These are phyloP conservation scores for Aradus depressus DNA, from an alignment of 2,888 invertebrate genomes.

Conservation along the genomic window DNA sequence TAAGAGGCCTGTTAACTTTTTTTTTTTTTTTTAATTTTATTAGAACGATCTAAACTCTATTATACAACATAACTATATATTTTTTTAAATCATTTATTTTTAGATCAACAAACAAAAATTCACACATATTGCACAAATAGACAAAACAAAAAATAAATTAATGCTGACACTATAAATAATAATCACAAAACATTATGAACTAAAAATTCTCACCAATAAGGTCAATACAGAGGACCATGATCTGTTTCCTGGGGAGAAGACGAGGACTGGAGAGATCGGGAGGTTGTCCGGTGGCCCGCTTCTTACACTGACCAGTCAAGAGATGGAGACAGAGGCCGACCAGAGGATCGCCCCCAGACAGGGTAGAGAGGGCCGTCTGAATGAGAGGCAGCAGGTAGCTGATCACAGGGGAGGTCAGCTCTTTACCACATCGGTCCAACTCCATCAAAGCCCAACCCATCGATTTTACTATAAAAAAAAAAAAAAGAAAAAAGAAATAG, in stretches of 20 bases:
- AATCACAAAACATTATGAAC: not conserved
- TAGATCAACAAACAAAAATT: too few relatives aligned
- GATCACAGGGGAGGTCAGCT: constrained; percentile 62
- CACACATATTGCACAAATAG: too few relatives aligned
- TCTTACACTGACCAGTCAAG: constrained; percentile 59
- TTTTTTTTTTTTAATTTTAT: too few relatives aligned
- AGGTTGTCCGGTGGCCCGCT: constrained; percentile 38
- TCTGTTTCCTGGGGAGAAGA: constrained; percentile 67
- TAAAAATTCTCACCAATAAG: constrained; percentile 50
- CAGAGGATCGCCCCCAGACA: constrained; percentile 42
- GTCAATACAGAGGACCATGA: constrained; percentile 67
- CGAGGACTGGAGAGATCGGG: constrained; percentile 56
- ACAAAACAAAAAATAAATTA: too few relatives aligned
- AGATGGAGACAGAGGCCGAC: constrained; percentile 52
- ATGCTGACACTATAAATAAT: too few relatives aligned
- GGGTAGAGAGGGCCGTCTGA: constrained; percentile 44
- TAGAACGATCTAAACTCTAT: too few relatives aligned
- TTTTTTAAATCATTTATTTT: too few relatives aligned
- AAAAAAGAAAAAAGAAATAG: not conserved
- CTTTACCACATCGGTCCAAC: constrained; percentile 31
- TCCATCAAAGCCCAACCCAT: constrained; percentile 26
- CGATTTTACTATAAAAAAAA: constrained; percentile 22
- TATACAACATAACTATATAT: too few relatives aligned
- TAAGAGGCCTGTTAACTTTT: too few relatives aligned
- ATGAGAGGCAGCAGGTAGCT: constrained; percentile 73